Conservation (phyloP, 2,888 invertebrate genomes). For the Limulus polyphemus region DNA sequence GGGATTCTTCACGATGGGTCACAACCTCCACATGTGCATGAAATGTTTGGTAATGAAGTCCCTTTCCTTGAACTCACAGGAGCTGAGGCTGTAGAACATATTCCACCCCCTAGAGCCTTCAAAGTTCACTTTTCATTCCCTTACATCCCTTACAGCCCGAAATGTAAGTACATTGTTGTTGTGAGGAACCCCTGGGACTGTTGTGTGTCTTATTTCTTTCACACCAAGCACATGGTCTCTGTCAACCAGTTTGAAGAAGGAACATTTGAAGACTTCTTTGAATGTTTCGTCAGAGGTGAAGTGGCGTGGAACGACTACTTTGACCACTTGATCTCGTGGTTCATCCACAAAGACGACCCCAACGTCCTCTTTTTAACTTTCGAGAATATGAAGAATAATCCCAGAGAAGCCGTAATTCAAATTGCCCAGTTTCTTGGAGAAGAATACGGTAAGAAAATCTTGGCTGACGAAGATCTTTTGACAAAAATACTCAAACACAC, state of each 20-base stretch:
- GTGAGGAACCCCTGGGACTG: constrained; percentile 40
- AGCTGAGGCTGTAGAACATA: constrained; percentile 2
- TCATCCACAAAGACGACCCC: constrained; percentile 25
- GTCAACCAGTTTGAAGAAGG: constrained; percentile 1
- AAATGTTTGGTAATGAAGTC: constrained; percentile 15
- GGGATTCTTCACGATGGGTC: constrained; percentile 17
- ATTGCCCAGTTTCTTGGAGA: constrained; percentile 26
- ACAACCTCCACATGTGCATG: constrained; percentile 14
- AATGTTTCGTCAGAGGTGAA: constrained; percentile 35
- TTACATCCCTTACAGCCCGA: constrained; percentile 9
- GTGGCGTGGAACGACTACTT: constrained; percentile 26
- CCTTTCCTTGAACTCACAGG: constrained; percentile 18
- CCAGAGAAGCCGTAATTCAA: constrained; percentile 17
- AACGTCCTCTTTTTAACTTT: constrained; percentile 36
- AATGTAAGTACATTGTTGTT: constrained; percentile 34
- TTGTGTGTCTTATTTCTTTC: constrained; percentile 38
- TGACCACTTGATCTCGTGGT: constrained; percentile 22
- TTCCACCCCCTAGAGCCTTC: constrained; percentile 12
- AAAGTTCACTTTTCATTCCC: constrained; percentile 20
- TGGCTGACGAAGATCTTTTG: constrained; percentile 9
- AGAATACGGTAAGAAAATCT: constrained; percentile 9
- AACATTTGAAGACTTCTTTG: constrained; percentile 34
- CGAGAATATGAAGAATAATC: constrained; percentile 36
- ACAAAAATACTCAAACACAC: constrained; percentile 15
- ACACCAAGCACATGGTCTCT: constrained; percentile 17